Base-by-base conservation (phyloP, 92 coral and sea anemone genomes). In the Galaxea fascicularis region DNA sequence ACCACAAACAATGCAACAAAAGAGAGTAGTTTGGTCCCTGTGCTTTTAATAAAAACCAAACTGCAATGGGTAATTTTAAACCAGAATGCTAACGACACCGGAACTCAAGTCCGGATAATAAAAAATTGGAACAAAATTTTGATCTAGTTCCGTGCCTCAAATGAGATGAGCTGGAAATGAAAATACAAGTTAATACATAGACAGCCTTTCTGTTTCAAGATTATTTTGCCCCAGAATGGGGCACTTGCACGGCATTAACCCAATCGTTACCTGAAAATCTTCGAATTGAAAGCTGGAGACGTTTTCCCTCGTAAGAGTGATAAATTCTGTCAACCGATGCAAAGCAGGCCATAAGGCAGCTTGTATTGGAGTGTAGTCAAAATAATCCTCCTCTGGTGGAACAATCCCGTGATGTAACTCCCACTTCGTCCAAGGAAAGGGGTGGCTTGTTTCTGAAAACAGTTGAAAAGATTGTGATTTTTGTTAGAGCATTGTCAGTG, bases 301-400 rank as follows among this genome's bases (percentile, higher is more conserved):
- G 24, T 71, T 58, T 25, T 70, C 78, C 60, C 20, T 70, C 5
- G 71, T 82, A 16, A 82, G 26, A 8, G 66, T 35, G 11, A 82
- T 20, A 16, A 51, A 82, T 41, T 44, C 30, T 18, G 67, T 28
- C 4, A 54, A 16, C 49, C 73, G 73, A n/a, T 65, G 12, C 1
- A 47, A 6, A 9, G 0, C 6, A 25, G 86, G 54, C 26, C 39
- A 80, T n/a, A 80, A 5, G 24, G 60, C 73, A 10, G 84, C 71
- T 4, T 15, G 0, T 27, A 49, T 11, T 52, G 84, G 74, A 15
- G 7, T 4, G 69, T 81, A 57, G 78, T 81, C 86, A 20, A 81
- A 81, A 81, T 81, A 81, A 71, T 81, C 86, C 71, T 81, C 86
- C 41, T 70, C 59, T 52, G 14, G 46, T 0, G 86, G 86, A 53